Conservation (phyloP, 1,140 invertebrate species). For the Fopius arisanus region DNA sequence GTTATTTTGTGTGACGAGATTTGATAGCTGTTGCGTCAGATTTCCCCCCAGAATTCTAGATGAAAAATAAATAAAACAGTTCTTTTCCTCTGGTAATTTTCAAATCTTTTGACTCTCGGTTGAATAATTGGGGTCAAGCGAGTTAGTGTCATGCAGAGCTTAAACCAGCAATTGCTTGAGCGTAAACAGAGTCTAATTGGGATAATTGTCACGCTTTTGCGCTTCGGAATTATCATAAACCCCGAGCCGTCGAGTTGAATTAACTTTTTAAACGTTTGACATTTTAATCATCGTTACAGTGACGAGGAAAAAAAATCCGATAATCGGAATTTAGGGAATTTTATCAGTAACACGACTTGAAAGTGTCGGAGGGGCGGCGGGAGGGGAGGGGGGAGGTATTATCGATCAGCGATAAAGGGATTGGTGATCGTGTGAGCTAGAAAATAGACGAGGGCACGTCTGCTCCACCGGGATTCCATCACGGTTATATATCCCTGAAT, state of each 20-base stretch:
- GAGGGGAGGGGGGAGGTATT: background rate
- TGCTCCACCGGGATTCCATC: background rate
- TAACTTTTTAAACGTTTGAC: too few species aligned
- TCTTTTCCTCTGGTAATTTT: background rate
- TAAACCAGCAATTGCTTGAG: conserved; percentile 1
- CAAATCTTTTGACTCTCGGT: background rate
- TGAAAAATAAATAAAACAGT: background rate
- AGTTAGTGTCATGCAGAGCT: background rate
- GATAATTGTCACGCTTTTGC: background rate
- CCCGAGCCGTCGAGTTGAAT: background rate
- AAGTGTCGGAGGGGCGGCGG: background rate
- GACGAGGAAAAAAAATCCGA: background rate
- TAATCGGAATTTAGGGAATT: background rate
- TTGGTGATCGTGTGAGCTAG: background rate
- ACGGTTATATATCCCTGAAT: background rate
- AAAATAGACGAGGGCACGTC: conserved; percentile 10
- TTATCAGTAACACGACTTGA: background rate
- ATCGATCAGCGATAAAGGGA: background rate
- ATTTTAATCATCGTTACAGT: background rate
- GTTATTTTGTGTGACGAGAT: too few species aligned
- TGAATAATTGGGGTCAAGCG: conserved; percentile 1
- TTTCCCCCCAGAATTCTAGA: too few species aligned
- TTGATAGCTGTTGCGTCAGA: too few species aligned
- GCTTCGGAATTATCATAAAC: background rate
- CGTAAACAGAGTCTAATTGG: background rate